These are phyloP conservation scores for Scaptomyza pallida DNA, from an alignment of 1,140 invertebrate species.

Conservation along the genomic window DNA sequence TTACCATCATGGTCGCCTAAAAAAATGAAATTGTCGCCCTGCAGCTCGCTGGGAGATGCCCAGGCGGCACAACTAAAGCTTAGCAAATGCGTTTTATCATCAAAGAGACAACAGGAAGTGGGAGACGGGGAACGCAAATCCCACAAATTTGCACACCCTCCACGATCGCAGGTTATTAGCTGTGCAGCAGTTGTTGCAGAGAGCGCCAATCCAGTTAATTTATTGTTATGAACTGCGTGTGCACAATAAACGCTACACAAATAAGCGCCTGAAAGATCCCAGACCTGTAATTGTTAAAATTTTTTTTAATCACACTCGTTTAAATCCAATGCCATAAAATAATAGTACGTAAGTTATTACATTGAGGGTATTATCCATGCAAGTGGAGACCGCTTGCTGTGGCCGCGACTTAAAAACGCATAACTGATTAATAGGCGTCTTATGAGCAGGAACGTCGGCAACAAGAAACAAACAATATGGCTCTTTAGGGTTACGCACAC, in stretches of 20 bases:
- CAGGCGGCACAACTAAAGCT: slow-evolving; percentile 59
- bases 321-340: too few species aligned
- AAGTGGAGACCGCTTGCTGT: slow-evolving; percentile 45
- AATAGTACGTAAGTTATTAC: slow-evolving; percentile 3
- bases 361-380: slow-evolving; percentile 50
- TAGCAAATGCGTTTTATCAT: slow-evolving; percentile 36
- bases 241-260: slow-evolving; percentile 44
- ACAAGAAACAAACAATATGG: slow-evolving; percentile 59
- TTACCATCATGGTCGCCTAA: slow-evolving; percentile 64
- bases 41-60: slow-evolving; percentile 43
- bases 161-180: slow-evolving; percentile 67
- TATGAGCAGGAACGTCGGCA: slow-evolving; percentile 52
- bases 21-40: slow-evolving; percentile 56
- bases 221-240: slow-evolving; percentile 43
- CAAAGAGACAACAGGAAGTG: slow-evolving; percentile 47
- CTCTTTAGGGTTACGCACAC: slow-evolving; percentile 38
- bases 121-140: slow-evolving; percentile 55
- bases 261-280: slow-evolving; percentile 64
- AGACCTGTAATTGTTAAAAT: slow-evolving; percentile 39
- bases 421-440: slow-evolving; percentile 59
- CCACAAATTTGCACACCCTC: slow-evolving; percentile 62
- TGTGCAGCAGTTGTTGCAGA: slow-evolving; percentile 18
- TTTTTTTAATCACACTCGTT: background rate
- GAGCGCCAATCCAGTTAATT: slow-evolving; percentile 59
- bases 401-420: slow-evolving; percentile 44